Evolutionary conservation across 1,140 invertebrate species (phyloP).

Genomic region (Vanessa atalanta): DNA sequence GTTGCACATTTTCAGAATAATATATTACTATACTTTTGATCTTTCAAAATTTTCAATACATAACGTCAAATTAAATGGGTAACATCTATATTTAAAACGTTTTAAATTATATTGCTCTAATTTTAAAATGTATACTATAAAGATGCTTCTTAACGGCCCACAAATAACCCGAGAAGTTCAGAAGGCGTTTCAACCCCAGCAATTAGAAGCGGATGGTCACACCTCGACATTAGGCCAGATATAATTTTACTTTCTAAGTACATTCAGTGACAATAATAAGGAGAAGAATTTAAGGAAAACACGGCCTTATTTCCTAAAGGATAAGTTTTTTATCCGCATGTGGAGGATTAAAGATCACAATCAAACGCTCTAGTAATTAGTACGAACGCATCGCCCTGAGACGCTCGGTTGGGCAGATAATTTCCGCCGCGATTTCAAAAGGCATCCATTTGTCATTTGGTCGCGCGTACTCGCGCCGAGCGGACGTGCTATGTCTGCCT

Average conservation of each 20-base stretch:
- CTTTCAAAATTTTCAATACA: not conserved
- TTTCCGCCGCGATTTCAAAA: conserved; percentile 78
- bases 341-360: conserved; percentile 60
- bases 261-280: conserved; percentile 74
- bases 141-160: conserved; percentile 60
- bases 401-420: conserved; percentile 77
- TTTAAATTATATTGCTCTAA: conserved; percentile 50
- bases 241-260: conserved; percentile 80
- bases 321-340: conserved; percentile 48
- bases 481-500: conserved; percentile 68
- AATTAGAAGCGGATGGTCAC: conserved; percentile 79
- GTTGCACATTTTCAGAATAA: not conserved
- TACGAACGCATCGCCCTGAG: conserved; percentile 69
- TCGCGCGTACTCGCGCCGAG: conserved; percentile 68
- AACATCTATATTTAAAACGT: conserved; percentile 55
- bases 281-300: conserved; percentile 36
- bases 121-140: conserved; percentile 51
- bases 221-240: conserved; percentile 69
- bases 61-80: conserved; percentile 14
- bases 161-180: conserved; percentile 59
- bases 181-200: conserved; percentile 61
- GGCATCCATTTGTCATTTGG: conserved; percentile 77
- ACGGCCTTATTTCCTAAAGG: conserved; percentile 38
- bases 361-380: conserved; percentile 79
- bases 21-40: not conserved